phyloP scores from a whole-genome alignment of 2,888 invertebrate species.

The Steromphala cineraria region DNA sequence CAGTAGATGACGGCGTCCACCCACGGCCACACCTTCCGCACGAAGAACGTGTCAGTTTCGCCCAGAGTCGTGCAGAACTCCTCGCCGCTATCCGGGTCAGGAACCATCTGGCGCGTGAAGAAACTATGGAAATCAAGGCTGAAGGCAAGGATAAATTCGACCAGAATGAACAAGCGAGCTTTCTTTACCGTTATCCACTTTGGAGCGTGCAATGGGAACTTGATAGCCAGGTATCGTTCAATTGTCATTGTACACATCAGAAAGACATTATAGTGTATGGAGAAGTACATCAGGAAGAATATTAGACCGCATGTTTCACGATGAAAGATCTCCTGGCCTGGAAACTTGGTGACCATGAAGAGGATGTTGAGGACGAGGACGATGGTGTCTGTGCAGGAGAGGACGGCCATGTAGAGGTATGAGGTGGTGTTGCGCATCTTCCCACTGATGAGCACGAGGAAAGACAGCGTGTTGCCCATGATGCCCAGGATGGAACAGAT shows the following conservation, averaged over 20 bases:
- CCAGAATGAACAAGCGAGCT: constrained; percentile 13
- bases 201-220: constrained; percentile 25
- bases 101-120: constrained; percentile 21
- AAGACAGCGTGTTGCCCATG: constrained; percentile 29
- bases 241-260: constrained; percentile 32
- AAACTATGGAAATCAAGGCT: constrained; percentile 27
- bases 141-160: constrained; percentile 17
- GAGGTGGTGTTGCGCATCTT: constrained; percentile 22
- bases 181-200: constrained; percentile 12
- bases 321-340: constrained; percentile 28
- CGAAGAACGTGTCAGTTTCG: constrained; percentile 10
- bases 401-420: constrained; percentile 31
- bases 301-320: constrained; percentile 28
- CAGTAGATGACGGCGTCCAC: constrained; percentile 30
- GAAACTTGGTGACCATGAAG: constrained; percentile 31
- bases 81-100: neutral
- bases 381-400: constrained; percentile 30
- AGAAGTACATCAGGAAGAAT: constrained; percentile 28
- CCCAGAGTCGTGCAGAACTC: constrained; percentile 12
- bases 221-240: constrained; percentile 34
- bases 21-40: constrained; percentile 33
- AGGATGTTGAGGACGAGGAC: constrained; percentile 31
- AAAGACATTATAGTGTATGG: constrained; percentile 30
- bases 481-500: constrained; percentile 25
- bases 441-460: constrained; percentile 21